Evolutionary conservation across 2,888 invertebrate genomes (phyloP).

Genomic region (Biston betularia): DNA sequence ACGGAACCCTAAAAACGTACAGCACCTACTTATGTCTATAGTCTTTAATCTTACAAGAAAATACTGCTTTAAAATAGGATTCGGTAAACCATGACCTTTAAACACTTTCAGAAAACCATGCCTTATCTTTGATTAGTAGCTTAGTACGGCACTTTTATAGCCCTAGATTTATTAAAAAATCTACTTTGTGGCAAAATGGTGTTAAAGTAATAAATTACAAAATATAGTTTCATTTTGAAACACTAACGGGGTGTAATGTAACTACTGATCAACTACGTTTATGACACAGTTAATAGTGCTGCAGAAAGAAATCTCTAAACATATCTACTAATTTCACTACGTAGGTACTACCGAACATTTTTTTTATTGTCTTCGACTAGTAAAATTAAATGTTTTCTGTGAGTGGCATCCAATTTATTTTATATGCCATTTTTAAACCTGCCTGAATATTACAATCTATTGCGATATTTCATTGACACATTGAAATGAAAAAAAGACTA

Average conservation of each 20-base stretch:
- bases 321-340: background rate
- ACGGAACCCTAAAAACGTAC: too few species aligned
- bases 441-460: too few species aligned
- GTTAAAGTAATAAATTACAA: slow-evolving; percentile 43
- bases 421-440: too few species aligned
- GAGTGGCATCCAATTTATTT: too few species aligned
- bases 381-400: too few species aligned
- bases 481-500: too few species aligned
- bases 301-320: background rate
- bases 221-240: slow-evolving; percentile 47
- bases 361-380: too few species aligned
- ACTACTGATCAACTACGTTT: slow-evolving; percentile 52
- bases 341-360: too few species aligned
- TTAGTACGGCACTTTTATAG: slow-evolving; percentile 7
- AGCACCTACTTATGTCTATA: too few species aligned
- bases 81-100: background rate
- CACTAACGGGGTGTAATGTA: slow-evolving; percentile 40
- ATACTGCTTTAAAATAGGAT: background rate
- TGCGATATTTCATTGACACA: too few species aligned
- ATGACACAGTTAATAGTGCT: slow-evolving; percentile 33
- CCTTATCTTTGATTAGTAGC: background rate
- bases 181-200: slow-evolving; percentile 41
- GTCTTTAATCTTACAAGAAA: background rate
- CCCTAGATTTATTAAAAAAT: slow-evolving; percentile 42
- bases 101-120: background rate